These are phyloP conservation scores for Gnathonemus longibarbis DNA, from an alignment of 2,113 vertebrate genomes.

Conservation along the genomic window DNA sequence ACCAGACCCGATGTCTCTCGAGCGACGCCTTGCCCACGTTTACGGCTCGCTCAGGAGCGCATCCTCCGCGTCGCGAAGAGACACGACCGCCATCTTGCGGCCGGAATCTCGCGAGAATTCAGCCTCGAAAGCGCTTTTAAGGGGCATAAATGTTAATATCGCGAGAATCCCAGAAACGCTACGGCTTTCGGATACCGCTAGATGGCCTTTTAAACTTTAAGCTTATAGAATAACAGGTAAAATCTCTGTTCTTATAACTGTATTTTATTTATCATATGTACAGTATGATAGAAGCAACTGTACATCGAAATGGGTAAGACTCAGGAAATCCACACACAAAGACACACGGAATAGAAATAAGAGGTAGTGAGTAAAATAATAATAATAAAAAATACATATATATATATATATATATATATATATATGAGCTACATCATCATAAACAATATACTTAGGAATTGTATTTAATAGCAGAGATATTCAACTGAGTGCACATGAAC, in stretches of 20 bases:
- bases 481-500: background rate
- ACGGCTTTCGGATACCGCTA: background rate
- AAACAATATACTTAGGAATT: background rate
- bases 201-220: background rate
- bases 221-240: background rate
- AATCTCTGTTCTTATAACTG: background rate
- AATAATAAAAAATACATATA: background rate
- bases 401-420: background rate
- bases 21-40: conserved; percentile 36
- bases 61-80: conserved; percentile 35
- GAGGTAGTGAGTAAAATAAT: background rate
- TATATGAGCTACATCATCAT: background rate
- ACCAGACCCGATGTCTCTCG: conserved; percentile 26
- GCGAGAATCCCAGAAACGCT: background rate
- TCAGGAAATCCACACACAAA: background rate
- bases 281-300: background rate
- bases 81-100: conserved; percentile 52
- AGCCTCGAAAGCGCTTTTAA: no score
- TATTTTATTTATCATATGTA: background rate
- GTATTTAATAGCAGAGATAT: background rate
- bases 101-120: conserved; percentile 59
- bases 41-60: conserved; percentile 29
- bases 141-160: background rate
- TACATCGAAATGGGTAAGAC: background rate
- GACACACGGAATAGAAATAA: background rate